Evolutionary conservation across 2,113 vertebrate genomes (phyloP), one percentile per base, ranked within the genome.

Genomic region (Chunga burmeisteri): DNA sequence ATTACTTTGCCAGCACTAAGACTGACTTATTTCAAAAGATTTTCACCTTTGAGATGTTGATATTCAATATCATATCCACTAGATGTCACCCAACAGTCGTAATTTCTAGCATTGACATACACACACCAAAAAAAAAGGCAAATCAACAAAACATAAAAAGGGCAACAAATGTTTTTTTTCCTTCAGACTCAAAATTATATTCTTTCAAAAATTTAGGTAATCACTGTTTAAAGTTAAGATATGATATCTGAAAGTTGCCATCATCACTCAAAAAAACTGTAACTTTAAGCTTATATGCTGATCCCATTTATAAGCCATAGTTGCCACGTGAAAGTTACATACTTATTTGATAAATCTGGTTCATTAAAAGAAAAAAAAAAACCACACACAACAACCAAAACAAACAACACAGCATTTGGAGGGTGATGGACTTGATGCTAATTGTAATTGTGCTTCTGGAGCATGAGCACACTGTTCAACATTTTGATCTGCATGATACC

Each of bases 61-160:
- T 42, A 79, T 93, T 94, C 53, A 77, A 8, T 53, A 50, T 6
- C 42, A 50, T 7, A 47, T 78, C 98, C 98, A 98, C 98, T 98
- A 98, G 98, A 97, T 98, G 98, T 97, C 98, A 97, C 95, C 95
- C 83, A 90, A 79, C 27, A 96, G 89, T 96, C 90, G 95, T 29
- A 47, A 80, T 93, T 90, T 14, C 29, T 65, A 88, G 6, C 56
- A 40, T 3, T 56, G 20, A 42, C 40, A 81, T 6, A 46, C 36
- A 80, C n/a, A 27, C 11, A 21, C 23, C 59, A 38, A 38, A 52
- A 52, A 34, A n/a, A 26, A 46, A 17, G 32, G 19, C 16, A 49
- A 73, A 66, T 2, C 13, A 36, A 50, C 44, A 26, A 30, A 40
- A 13, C 7, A 73, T 46, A 7, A 77, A 75, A 21, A 32, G 10